Percentiles rank a stretch among this genome's conserved stretches.
Conservation (phyloP, 2,797 vertebrate species). For the Taeniopygia guttata region DNA sequence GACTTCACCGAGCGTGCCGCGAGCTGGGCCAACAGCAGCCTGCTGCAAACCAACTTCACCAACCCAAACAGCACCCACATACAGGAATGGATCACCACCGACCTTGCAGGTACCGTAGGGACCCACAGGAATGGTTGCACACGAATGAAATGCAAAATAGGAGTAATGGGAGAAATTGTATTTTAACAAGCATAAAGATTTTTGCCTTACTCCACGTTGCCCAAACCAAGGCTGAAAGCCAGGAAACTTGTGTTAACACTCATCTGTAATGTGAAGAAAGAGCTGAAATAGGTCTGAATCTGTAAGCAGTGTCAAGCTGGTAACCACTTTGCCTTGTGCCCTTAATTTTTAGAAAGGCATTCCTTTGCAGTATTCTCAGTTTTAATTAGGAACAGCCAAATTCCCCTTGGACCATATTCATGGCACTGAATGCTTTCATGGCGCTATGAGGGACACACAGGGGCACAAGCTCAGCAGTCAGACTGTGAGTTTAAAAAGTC, state of each 20-base stretch:
- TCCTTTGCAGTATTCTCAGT: background rate
- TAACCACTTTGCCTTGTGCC: background rate
- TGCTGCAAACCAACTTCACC: conserved; percentile 79
- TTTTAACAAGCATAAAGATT: background rate
- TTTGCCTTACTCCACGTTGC: rapidly evolving
- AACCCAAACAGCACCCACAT: conserved; percentile 66
- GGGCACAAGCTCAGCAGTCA: background rate
- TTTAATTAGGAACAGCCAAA: background rate
- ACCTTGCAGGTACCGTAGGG: conserved; percentile 66
- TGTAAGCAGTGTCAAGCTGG: background rate
- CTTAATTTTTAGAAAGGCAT: background rate
- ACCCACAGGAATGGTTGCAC: background rate
- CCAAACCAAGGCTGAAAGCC: background rate
- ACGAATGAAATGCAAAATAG: background rate
- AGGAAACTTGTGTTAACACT: background rate
- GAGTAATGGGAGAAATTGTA: background rate
- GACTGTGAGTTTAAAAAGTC: background rate
- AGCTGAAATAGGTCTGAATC: background rate
- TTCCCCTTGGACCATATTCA: rapidly evolving
- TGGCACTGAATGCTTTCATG: background rate
- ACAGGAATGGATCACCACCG: conserved; percentile 29
- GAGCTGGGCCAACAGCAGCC: conserved; percentile 81
- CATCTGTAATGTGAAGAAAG: background rate
- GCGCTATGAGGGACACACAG: background rate
- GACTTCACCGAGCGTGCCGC: conserved; percentile 73